Evolutionary conservation across 2,797 vertebrate genomes (phyloP), one percentile per base, ranked within the genome.

Genomic region (Aldrovandia affinis): DNA sequence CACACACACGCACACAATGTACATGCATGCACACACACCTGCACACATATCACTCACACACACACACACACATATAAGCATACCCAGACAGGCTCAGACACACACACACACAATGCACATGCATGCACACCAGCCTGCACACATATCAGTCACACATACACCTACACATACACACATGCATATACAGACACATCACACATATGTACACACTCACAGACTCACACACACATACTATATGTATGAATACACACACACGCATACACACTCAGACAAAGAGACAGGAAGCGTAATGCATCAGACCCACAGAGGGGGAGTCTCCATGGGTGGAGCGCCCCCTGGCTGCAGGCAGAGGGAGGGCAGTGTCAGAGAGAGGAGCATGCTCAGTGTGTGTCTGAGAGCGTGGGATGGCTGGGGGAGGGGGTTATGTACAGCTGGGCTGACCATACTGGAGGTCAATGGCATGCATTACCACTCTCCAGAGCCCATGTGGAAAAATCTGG

Each of bases 241-340:
- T 33, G 39, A 18, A 44, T 20, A 82, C 36, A 79, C 50, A 6
- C 36, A 25, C 30, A 33, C n/a, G 79, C 50, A 83, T 68, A 22
- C 39, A 63, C 73, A 80, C 77, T 18, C 22, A 10, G 39, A 1
- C 28, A 55, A 73, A 59, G 54, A 57, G 90, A 87, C 55, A 63
- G 25, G 84, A 78, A 85, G 88, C 90, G 87, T 92, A 80, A 28
- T 79, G 15, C 55, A 15, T n/a, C 61, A 85, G 86, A 82, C n/a
- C 18, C 22, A 63, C 47, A 79, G 55, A 73, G 68, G 50, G 84
- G 85, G 85, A 86, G 79, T 22, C 47, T 70, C 85, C n/a, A 83
- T 87, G 75, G 82, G 81, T 86, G 81, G 85, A 68, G 30, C 12
- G 15, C 55, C 55, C 55, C 55, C 55, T 20, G 55, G 55, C 55